These are phyloP conservation scores for Caradrina kadenii DNA, from an alignment of 2,888 invertebrate genomes.

Conservation along the genomic window DNA sequence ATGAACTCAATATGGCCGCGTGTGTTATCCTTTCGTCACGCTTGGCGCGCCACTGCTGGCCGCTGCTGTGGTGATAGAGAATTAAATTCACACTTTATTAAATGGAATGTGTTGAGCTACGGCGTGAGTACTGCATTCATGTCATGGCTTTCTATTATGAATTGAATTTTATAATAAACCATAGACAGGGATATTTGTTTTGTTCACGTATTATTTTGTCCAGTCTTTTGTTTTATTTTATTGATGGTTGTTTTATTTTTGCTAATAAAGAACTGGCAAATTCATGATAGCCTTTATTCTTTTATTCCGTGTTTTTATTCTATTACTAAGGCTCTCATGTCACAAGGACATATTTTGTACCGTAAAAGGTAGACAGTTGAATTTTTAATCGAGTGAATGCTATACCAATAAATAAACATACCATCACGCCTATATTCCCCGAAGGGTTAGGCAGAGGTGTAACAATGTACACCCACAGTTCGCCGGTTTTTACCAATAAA, in stretches of 20 bases:
- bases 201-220: not conserved
- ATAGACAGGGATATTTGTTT: not conserved
- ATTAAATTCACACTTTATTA: conserved; percentile 52
- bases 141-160: conserved; percentile 13
- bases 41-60: conserved; percentile 11
- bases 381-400: not conserved
- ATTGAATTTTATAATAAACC: conserved; percentile 5
- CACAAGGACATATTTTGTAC: too few species aligned
- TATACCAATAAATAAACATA: too few species aligned
- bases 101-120: conserved; percentile 29
- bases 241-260: too few species aligned
- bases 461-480: too few species aligned
- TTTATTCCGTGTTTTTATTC: not conserved
- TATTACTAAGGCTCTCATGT: too few species aligned
- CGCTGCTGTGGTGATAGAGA: conserved; percentile 21
- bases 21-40: conserved; percentile 47
- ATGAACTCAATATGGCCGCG: conserved; percentile 34
- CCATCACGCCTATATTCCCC: too few species aligned
- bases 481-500: too few species aligned
- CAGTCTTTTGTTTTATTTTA: too few species aligned
- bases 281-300: not conserved
- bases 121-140: conserved; percentile 23
- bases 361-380: too few species aligned
- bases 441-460: too few species aligned
- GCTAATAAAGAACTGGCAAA: too few species aligned